Base-by-base conservation (phyloP, 1,140 invertebrate genomes). In the Drosophila equinoxialis region DNA sequence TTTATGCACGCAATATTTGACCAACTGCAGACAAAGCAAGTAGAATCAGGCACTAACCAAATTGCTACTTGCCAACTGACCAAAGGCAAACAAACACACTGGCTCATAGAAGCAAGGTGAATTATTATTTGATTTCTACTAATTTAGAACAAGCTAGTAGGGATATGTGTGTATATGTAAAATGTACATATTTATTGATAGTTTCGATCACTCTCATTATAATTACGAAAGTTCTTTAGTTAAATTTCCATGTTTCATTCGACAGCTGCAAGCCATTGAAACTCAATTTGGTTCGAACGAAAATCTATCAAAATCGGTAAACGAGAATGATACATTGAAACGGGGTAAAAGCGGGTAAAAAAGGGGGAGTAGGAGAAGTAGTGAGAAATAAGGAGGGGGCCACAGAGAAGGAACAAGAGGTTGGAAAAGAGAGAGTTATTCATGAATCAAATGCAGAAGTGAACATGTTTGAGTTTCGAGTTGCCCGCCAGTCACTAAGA, bases 91-190 rank as follows among this genome's bases (percentile, higher is more conserved):
- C 60, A 41, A n/a, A 66, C 14, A 62, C 45, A 61, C 58, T 64
- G 26, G 26, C 20, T 41, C 41, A 48, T 7, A 20, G 14, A n/a
- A 20, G 33, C 57, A 48, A 30, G 30, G 13, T 33, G 17, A 55
- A 71, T 74, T 71, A 89, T 72, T 80, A 83, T 89, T 83, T 89
- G 84, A 67, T 74, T 78, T 87, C 23, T 68, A 79, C 77, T 80
- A 74, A 78, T 73, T 74, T 74, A 68, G 63, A 51, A 39, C 42
- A 62, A 35, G 65, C 30, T 45, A 6, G 30, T 30, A 30, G 30
- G 30, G 17, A 48, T 48, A 14, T 17, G 2, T 20, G 17, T 7
- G 7, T 48, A 48, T 26, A 3, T 45, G 14, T 14, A n/a, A 5
- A 17, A 3, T 45, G 14, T 14, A n/a, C n/a, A 45, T 20, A 33